Evolutionary conservation across 2,888 invertebrate species (phyloP).

Genomic region (Zaprionus lineosus): DNA sequence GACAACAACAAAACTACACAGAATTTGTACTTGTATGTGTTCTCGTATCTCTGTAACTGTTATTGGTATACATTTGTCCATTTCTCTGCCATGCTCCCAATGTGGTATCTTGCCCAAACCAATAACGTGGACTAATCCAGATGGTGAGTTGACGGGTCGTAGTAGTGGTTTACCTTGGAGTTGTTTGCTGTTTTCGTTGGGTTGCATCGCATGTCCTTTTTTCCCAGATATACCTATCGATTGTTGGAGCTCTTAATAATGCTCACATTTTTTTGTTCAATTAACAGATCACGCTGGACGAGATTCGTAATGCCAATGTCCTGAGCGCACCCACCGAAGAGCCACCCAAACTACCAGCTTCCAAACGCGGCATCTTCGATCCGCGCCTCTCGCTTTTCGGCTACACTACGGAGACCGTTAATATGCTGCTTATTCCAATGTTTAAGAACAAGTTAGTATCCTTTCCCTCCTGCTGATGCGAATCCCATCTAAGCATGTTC

Average conservation of each 20-base stretch:
- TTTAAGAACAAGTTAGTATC: conserved; percentile 93
- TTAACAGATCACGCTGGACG: conserved; percentile 90
- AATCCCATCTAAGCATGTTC: neutral
- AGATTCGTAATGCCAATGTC: conserved; percentile 87
- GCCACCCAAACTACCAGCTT: conserved; percentile 65
- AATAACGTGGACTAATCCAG: conserved; percentile 59
- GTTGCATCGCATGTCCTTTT: conserved; percentile 37
- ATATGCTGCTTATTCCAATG: conserved; percentile 97
- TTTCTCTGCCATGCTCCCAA: conserved; percentile 61
- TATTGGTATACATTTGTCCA: conserved; percentile 57
- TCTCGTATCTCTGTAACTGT: conserved; percentile 17
- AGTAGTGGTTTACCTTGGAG: conserved; percentile 26
- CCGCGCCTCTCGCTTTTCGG: conserved; percentile 94
- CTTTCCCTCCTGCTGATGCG: too few relatives aligned
- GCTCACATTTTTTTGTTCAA: neutral
- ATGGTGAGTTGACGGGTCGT: conserved; percentile 67
- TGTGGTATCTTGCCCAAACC: conserved; percentile 15
- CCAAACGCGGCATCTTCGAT: conserved; percentile 87
- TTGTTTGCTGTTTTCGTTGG: conserved; percentile 26
- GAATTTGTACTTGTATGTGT: conserved; percentile 1
- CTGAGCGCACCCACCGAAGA: conserved; percentile 60
- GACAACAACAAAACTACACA: conserved; percentile 35
- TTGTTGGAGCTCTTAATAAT: too few relatives aligned
- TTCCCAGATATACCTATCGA: neutral
- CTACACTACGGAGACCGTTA: conserved; percentile 97